Evolutionary conservation across 1,140 invertebrate species (phyloP).

Genomic region (Zaprionus ghesquierei): DNA sequence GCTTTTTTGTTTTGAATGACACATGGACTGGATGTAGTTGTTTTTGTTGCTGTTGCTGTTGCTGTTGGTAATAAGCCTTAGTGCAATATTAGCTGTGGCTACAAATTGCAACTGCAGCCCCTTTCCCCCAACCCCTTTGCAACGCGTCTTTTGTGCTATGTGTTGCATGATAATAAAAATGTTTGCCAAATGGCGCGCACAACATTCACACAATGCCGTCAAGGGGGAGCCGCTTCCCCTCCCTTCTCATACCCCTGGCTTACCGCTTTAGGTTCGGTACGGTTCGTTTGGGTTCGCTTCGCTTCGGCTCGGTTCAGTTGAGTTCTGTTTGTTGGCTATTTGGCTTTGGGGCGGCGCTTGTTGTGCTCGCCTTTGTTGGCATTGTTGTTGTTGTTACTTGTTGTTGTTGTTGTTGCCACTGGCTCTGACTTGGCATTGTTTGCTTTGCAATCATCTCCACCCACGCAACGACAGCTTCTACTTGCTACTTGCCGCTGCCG

Average conservation of each 20-base stretch:
- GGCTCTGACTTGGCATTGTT: constrained; percentile 47
- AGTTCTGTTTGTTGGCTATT: constrained; percentile 39
- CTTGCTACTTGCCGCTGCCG: background rate
- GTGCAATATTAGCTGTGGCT: constrained; percentile 47
- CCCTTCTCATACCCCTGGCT: background rate
- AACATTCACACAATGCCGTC: constrained; percentile 36
- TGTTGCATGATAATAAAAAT: constrained; percentile 51
- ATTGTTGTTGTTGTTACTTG: constrained; percentile 4
- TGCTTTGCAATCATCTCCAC: constrained; percentile 45
- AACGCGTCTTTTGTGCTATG: constrained; percentile 28
- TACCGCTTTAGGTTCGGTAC: background rate
- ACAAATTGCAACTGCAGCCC: constrained; percentile 24
- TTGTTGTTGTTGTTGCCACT: constrained; percentile 17
- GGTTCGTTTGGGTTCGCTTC: constrained; percentile 2
- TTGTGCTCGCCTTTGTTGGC: constrained; percentile 1
- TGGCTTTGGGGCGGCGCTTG: constrained; percentile 17
- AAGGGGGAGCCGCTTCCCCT: background rate
- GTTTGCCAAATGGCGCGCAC: constrained; percentile 52
- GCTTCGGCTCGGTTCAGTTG: background rate
- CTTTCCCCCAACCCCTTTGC: background rate
- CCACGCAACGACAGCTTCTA: constrained; percentile 17
- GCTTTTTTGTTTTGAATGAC: constrained; percentile 26
- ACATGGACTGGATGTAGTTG: constrained; percentile 19
- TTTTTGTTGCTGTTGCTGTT: background rate
- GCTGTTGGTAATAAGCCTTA: constrained; percentile 46